Evolutionary conservation across 92 coral and sea anemone genomes (phyloP), one percentile per base, ranked within the genome.

Genomic region (Desmophyllum pertusum): DNA sequence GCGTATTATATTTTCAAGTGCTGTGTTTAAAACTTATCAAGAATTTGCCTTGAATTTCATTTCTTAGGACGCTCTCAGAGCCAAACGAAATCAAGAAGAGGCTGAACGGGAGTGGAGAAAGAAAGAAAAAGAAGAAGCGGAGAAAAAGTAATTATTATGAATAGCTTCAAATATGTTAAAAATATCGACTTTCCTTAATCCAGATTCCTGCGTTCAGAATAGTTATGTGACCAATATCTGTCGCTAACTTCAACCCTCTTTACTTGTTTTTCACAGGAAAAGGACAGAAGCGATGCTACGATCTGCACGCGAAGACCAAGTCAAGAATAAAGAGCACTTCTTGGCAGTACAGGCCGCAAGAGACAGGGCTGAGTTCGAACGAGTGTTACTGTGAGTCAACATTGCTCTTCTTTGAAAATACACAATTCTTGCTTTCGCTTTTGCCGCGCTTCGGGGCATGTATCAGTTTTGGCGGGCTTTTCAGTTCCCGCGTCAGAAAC

Each of bases 301-400:
- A 48, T 39, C 84, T 29, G 99, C 99, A 7, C 95, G 99, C 23
- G 95, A 92, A 67, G 91, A 91, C 35, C 99, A 96, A 61, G 99
- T 96, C 45, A 88, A 85, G 48, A 95, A 96, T 84, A 96, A 96
- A 63, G 98, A 96, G 40, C 98, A 96, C 67, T 96, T 96, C 75
- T 88, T 94, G 45, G 98, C 98, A 6, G 98, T 96, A 35, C 98
- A 96, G 75, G 98, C 98, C 35, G 98, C 96, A 42, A 89, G 98
- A 65, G 98, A 96, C 88, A 88, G 98, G 75, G 93, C 96, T 18
- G 98, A 96, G 90, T 96, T 96, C 73, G 98, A 96, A 76, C 89
- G 98, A 19, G 98, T 96, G 11, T 87, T 95, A 63, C 87, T 46
- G 98, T 95, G 83, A 95, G 98, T 94, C 53, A 35, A 4, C 0